Evolutionary conservation across 2,797 vertebrate genomes (phyloP).

Genomic region (Manis javanica): DNA sequence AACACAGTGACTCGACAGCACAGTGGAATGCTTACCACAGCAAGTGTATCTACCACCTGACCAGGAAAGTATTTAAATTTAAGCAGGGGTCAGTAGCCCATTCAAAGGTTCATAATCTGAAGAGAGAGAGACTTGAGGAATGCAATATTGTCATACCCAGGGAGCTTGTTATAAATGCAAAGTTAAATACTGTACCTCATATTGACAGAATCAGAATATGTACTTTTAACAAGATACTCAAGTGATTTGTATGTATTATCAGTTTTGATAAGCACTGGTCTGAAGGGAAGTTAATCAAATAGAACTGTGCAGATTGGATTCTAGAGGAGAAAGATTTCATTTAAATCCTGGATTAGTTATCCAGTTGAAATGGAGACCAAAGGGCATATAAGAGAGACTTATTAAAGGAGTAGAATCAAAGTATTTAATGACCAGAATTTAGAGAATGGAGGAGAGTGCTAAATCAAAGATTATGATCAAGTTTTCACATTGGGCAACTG

Average conservation of each 20-base stretch:
- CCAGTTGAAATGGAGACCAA: slow-evolving; percentile 30
- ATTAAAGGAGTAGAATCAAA: slow-evolving; percentile 34
- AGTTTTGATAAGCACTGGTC: slow-evolving; percentile 27
- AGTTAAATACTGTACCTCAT: background rate
- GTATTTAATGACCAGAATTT: slow-evolving; percentile 1
- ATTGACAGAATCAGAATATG: slow-evolving; percentile 34
- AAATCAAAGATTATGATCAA: slow-evolving; percentile 15
- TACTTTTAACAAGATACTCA: slow-evolving; percentile 39
- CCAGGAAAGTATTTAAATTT: slow-evolving; percentile 30
- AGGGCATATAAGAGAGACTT: slow-evolving; percentile 12
- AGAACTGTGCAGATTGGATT: background rate
- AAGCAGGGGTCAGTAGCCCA: background rate
- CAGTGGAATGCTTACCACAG: too few relatives aligned
- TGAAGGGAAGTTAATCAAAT: slow-evolving; percentile 12
- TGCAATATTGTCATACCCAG: background rate
- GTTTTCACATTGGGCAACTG: slow-evolving; percentile 40
- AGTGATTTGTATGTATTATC: background rate
- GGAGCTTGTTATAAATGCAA: slow-evolving; percentile 40
- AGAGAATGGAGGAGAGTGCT: slow-evolving; percentile 31
- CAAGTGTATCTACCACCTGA: too few relatives aligned
- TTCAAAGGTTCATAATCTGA: slow-evolving; percentile 35
- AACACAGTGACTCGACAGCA: too few relatives aligned
- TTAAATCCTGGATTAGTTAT: background rate
- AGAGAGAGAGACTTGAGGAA: background rate
- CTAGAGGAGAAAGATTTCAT: background rate